phyloP scores from a whole-genome alignment of 2,797 vertebrate species.

The Onychomys leucogaster region DNA sequence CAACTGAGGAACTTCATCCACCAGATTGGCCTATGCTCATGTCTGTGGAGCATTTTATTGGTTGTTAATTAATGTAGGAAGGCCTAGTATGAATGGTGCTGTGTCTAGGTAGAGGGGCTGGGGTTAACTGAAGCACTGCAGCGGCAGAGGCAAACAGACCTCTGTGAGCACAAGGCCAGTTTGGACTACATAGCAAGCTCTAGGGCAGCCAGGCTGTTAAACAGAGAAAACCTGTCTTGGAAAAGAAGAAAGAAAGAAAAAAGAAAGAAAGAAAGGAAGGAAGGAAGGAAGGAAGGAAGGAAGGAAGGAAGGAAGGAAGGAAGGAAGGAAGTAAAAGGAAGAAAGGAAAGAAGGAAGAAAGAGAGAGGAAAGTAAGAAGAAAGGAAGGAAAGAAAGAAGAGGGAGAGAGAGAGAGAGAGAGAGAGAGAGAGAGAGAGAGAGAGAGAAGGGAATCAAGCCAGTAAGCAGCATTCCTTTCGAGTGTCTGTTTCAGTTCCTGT shows the following conservation, averaged over 20 bases:
- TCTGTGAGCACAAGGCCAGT: background rate
- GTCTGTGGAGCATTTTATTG: background rate
- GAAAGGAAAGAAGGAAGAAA: too few relatives aligned
- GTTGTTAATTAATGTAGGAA: background rate
- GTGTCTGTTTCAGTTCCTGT: background rate
- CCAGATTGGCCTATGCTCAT: background rate
- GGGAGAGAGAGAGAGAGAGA: too few relatives aligned
- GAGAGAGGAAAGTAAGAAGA: too few relatives aligned
- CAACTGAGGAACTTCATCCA: background rate
- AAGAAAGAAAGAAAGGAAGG: accelerated
- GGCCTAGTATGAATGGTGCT: background rate
- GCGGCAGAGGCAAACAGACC: background rate
- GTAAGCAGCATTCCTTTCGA: background rate
- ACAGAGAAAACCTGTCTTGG: background rate
- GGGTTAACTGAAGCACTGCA: background rate
- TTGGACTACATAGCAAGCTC: background rate
- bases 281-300: too few relatives aligned
- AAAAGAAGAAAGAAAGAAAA: too few relatives aligned
- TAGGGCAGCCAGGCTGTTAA: background rate
- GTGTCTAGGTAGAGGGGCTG: background rate
- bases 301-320: accelerated
- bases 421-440: too few relatives aligned
- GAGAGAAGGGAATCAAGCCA: background rate
- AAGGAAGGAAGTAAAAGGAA: accelerated
- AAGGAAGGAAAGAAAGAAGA: background rate